Base-by-base conservation (phyloP, 2,113 vertebrate genomes). In the Ictalurus furcatus region DNA sequence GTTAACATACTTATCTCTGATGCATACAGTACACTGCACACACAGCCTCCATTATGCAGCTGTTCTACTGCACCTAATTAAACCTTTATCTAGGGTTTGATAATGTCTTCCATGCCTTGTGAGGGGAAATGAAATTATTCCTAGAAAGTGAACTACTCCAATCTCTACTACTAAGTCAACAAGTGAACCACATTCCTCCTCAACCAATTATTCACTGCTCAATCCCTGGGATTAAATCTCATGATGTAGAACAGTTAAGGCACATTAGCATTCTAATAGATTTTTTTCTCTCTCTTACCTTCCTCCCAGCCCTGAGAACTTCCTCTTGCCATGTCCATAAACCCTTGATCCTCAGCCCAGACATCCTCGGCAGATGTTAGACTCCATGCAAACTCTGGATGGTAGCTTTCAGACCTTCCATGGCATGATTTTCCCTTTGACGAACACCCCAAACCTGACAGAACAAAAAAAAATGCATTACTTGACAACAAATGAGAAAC, bases 231-330 rank as follows among this genome's bases (percentile, higher is more conserved):
- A 83, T 67, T 44, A 83, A 84, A 76, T 40, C n/a, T 83, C 37
- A 65, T 83, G 21, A 87, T 73, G 37, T 25, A 67, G 63, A 85
- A 80, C 54, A 76, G 11, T 69, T n/a, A n/a, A 67, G 56, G 44
- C 23, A 34, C 28, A 71, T 83, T 88, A 65, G 85, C 59, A 28
- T 61, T 63, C 34, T 71, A 17, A 84, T 87, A 56, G 71, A 67
- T 25, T 63, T 37, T 30, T n/a, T 13, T 59, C 40, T 30, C 58
- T 28, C 4, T 23, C 94, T 95, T 95, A 96, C 96, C 96, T 96
- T 96, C 95, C 91, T 96, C 95, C 95, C 95, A 96, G 40, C 94
- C 94, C 84, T 94, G 95, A 79, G 93, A 93, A 88, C 92, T 95
- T 91, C 91, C 92, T 65, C 92, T 81, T 56, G 92, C 94, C 91